A percentile compares a stretch with the other conserved stretches of the same genome.
Evolutionary conservation across 2,113 vertebrate genomes (phyloP).

Genomic region (Rhea americana): DNA sequence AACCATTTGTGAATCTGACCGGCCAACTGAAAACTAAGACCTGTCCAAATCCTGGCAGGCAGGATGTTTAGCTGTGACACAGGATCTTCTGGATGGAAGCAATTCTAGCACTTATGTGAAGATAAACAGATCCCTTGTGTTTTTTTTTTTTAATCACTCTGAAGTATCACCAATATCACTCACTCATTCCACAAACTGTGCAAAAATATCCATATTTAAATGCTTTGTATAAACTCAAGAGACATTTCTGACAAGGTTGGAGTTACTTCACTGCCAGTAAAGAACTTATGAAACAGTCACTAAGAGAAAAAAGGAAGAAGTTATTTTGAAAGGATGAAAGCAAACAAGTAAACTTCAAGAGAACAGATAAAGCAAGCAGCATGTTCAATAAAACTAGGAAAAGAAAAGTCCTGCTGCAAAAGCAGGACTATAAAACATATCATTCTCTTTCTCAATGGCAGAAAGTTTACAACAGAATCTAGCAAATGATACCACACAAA

Average conservation of each 20-base stretch:
- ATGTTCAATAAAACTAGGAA: conserved; percentile 35
- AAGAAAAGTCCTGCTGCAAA: conserved; percentile 23
- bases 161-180: conserved; percentile 28
- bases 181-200: conserved; percentile 37
- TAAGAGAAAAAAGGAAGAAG: conserved; percentile 19
- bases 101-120: conserved; percentile 28
- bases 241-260: conserved; percentile 51
- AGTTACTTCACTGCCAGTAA: neutral
- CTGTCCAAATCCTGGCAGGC: conserved; percentile 3
- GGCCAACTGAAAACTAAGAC: neutral
- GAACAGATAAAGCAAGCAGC: conserved; percentile 56
- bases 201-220: conserved; percentile 61
- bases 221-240: conserved; percentile 35
- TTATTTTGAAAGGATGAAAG: conserved; percentile 56
- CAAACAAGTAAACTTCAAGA: conserved; percentile 39
- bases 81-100: neutral
- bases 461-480: conserved; percentile 47
- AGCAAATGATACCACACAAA: conserved; percentile 53
- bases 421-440: neutral
- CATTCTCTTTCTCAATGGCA: conserved; percentile 2
- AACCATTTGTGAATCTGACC: neutral
- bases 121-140: neutral
- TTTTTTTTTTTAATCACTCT: neutral
- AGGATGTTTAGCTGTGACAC: neutral
- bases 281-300: neutral